These are phyloP conservation scores for Parus major DNA, from an alignment of 2,113 vertebrate species.

Conservation along the genomic window DNA sequence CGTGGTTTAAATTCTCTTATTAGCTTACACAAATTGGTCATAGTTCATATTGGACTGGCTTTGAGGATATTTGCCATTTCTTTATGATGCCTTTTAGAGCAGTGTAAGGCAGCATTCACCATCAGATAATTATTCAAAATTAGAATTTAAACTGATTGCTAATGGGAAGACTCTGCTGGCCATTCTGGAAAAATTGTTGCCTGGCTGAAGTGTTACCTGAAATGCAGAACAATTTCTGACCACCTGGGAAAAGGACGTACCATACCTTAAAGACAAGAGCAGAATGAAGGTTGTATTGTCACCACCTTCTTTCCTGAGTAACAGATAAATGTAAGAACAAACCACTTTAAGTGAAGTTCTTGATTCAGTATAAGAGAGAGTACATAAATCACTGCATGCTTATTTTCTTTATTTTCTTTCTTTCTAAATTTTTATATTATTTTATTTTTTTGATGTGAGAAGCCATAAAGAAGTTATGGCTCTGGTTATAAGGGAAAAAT, in stretches of 20 bases:
- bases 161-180: not conserved
- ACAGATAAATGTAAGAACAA: not conserved
- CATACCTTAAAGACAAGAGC: not conserved
- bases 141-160: not conserved
- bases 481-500: not conserved
- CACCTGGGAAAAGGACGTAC: not conserved
- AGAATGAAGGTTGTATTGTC: not conserved
- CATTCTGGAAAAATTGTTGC: not conserved
- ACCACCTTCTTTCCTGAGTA: not conserved
- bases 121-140: not conserved
- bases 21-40: not conserved
- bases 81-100: not conserved
- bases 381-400: rapidly evolving
- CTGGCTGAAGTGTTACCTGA: not conserved
- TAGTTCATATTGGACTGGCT: not conserved
- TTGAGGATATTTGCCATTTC: not conserved
- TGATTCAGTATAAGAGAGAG: not conserved
- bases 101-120: not conserved
- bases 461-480: not conserved
- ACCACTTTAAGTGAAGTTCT: not conserved
- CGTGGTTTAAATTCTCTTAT: not conserved
- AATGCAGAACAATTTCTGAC: not conserved
- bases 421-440: too few relatives aligned
- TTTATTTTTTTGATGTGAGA: not conserved
- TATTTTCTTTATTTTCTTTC: not conserved